Evolutionary conservation across 2,888 invertebrate genomes (phyloP), one percentile per base, ranked within the genome.

Genomic region (Phania funesta): DNA sequence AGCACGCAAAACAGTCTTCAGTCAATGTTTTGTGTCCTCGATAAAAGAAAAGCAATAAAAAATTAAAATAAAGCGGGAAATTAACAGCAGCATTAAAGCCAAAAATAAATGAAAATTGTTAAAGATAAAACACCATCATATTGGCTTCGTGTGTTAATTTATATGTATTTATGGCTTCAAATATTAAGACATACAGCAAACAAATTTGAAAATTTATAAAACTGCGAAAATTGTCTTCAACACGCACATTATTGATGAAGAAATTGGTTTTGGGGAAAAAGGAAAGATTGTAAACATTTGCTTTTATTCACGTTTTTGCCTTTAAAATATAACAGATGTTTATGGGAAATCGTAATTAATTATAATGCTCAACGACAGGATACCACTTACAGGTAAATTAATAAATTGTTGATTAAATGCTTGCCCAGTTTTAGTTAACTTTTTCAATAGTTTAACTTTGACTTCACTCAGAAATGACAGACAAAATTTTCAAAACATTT

Each of bases 161-260:
- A 11, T 56, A 16, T 46, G 16, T n/a, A 11, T 20, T 22, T 46
- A 11, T 44, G n/a, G 24, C 6, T 13, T n/a, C 24, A 24, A 54
- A 64, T 46, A 5, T 38, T 41, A 46, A 35, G 22, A 26, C 38
- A 54, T 46, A 77, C 52, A 52, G 22, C 18, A 46, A 68, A 48
- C 52, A 50, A 50, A n/a, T 22, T 3, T 22, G 48, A 52, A 41
- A 35, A 50, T 35, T 75, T 38, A 48, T 22, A 29, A 50, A 76
- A 50, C 22, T 50, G 22, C 18, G 38, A 44, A 44, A 60, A 22
- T 35, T 50, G 9, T 44, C 8, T 74, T 24, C 1, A 67, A 70
- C 75, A 80, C 76, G 70, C 75, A 75, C 48, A 54, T 58, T 58
- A 26, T 50, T 65, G 24, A 48, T 50, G 52, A n/a, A n/a, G 22